Base-by-base conservation (phyloP, 2,888 invertebrate species). In the Caenorhabditis angaria region DNA sequence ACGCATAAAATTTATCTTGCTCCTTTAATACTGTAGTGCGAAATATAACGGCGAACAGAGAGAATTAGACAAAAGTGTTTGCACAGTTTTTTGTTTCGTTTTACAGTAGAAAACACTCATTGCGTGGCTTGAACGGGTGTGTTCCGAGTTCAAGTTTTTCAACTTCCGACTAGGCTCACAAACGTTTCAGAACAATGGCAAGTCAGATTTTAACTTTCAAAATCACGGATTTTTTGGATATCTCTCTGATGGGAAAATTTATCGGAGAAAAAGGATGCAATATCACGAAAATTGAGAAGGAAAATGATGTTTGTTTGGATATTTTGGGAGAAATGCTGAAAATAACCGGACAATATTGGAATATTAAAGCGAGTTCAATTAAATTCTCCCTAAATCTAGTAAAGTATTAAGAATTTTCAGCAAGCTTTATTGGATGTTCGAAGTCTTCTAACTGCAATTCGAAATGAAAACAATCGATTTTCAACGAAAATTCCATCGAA, bases 201-300 rank as follows among this genome's bases (percentile, higher is more conserved):
- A 50, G 50, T 22, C 50, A 50, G 12, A 24, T 22, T 5, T 2
- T 50, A 50, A 50, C 3, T 8, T 50, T 50, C 50, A 50, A 50
- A 54, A 27, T 27, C 24, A 8, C 22, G 3, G 27, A 28, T 25
- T 55, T 55, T 41, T 55, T 70, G n/a, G 55, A 70, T 50, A 18
- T 32, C 2, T 51, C 41, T 10, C 63, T 64, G 18, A 35, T 71
- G 18, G 71, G 71, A 0, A 51, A 64, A 53, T 64, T 71, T 48
- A 71, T 71, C 50, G 71, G 71, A 14, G 63, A 29, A 18, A 61
- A 71, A 56, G 71, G 71, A 28, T 51, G 50, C 24, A 71, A 71
- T 28, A 71, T 71, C 27, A 48, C 58, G 53, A 59, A 55, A 25
- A 57, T 71, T 27, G 71, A 71, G 28, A 63, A 61, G 24, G 50